These are phyloP conservation scores for Hypomesus transpacificus DNA, from an alignment of 2,113 vertebrate species.

Conservation along the genomic window DNA sequence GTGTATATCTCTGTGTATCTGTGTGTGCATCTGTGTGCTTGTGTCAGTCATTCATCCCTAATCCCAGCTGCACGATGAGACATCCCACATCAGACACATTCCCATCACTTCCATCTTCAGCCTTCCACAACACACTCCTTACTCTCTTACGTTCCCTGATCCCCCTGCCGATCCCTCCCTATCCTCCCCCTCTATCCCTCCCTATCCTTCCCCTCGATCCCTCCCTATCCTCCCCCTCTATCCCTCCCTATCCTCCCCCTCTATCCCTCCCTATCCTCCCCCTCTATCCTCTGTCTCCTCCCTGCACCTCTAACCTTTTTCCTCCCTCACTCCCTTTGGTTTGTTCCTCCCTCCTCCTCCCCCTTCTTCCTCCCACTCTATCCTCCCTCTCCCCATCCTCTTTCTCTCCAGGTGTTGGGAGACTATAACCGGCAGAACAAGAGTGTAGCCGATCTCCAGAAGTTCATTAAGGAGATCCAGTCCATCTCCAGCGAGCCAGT, in stretches of 20 bases:
- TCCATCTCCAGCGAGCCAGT: constrained; percentile 84
- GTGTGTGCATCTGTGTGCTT: not conserved
- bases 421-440: constrained; percentile 90
- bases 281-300: too few species aligned
- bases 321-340: constrained; percentile 3
- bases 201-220: not conserved
- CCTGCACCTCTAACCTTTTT: not conserved
- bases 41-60: too few species aligned
- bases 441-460: constrained; percentile 71
- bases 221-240: constrained; percentile 11
- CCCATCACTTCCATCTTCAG: too few species aligned
- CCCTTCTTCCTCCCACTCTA: not conserved
- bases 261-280: too few species aligned
- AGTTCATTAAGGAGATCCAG: constrained; percentile 88
- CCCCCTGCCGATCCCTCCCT: too few species aligned
- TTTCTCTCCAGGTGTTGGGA: constrained; percentile 83
- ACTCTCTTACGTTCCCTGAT: too few species aligned
- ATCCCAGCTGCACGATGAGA: too few species aligned
- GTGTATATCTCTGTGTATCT: constrained; percentile 66
- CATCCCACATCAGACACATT: not conserved
- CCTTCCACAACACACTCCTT: too few species aligned
- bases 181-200: constrained; percentile 6
- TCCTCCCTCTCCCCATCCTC: constrained; percentile 1
- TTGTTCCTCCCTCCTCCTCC: not conserved
- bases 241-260: not conserved